These are phyloP conservation scores for Podilymbus podiceps DNA, from an alignment of 2,113 vertebrate species.

Conservation along the genomic window DNA sequence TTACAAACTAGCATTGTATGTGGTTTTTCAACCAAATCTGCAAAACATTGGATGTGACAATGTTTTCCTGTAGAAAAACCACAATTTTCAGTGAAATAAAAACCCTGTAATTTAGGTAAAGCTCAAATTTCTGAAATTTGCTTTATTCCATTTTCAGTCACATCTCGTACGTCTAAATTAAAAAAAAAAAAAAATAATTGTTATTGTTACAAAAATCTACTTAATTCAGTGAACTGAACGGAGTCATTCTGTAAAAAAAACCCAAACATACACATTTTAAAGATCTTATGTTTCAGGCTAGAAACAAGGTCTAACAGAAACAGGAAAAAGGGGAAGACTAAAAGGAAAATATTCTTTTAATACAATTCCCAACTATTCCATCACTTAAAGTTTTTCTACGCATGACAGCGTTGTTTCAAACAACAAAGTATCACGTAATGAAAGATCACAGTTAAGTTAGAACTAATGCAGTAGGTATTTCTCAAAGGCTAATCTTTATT, in stretches of 20 bases:
- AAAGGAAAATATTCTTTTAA: conserved; percentile 36
- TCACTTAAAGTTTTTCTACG: conserved; percentile 1
- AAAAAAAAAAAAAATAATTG: background rate
- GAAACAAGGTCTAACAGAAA: conserved; percentile 48
- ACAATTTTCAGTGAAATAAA: background rate
- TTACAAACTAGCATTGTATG: background rate
- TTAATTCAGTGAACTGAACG: conserved; percentile 52
- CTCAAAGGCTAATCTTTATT: conserved; percentile 42
- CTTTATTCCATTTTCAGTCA: conserved; percentile 24
- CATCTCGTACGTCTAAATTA: conserved; percentile 24
- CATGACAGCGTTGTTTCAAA: conserved; percentile 38
- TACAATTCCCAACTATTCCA: conserved; percentile 49
- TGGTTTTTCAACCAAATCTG: background rate
- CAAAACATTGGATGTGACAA: background rate
- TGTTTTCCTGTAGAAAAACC: background rate
- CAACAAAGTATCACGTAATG: background rate
- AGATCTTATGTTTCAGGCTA: conserved; percentile 51
- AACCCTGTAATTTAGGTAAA: background rate
- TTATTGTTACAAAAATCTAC: conserved; percentile 15
- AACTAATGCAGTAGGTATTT: conserved; percentile 19
- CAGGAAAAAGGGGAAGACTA: background rate
- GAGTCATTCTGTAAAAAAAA: conserved; percentile 3
- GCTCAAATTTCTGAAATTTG: conserved; percentile 18
- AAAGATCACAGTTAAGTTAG: background rate
- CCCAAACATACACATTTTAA: background rate